These are phyloP conservation scores for Alexandromys fortis DNA, from an alignment of 2,113 vertebrate genomes.

Conservation along the genomic window DNA sequence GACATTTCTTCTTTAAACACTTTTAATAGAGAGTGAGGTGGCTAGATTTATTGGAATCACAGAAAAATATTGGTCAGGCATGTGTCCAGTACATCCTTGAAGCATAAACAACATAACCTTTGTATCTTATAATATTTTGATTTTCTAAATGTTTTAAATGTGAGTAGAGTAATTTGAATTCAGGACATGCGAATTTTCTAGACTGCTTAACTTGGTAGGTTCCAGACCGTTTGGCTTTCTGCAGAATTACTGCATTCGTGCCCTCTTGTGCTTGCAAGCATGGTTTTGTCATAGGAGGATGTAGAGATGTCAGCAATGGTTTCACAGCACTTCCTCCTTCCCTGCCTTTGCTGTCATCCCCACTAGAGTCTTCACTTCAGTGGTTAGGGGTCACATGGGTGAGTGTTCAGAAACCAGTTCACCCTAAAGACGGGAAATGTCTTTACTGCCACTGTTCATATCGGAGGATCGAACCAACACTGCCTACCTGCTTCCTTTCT, in stretches of 20 bases:
- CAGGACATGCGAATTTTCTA: background rate
- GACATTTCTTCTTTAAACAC: background rate
- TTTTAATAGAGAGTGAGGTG: background rate
- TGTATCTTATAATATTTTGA: background rate
- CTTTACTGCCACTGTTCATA: background rate
- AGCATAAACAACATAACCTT: background rate
- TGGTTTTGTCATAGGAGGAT: background rate
- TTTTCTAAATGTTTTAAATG: background rate
- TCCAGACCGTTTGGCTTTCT: background rate
- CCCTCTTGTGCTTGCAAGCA: background rate
- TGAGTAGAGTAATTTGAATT: background rate
- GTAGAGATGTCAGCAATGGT: background rate
- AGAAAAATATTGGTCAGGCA: background rate
- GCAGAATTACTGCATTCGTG: background rate
- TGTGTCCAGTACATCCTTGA: background rate
- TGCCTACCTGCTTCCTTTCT: background rate
- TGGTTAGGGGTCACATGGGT: background rate
- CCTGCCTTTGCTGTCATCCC: background rate
- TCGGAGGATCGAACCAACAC: rapidly evolving
- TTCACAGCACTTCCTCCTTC: background rate
- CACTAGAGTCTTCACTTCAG: background rate
- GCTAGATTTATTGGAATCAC: background rate
- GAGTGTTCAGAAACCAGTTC: background rate
- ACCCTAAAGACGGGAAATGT: background rate
- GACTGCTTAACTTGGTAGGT: background rate